Evolutionary conservation across 1,140 invertebrate species (phyloP), one percentile per base, ranked within the genome.

Genomic region (Drosophila quadrilineata): DNA sequence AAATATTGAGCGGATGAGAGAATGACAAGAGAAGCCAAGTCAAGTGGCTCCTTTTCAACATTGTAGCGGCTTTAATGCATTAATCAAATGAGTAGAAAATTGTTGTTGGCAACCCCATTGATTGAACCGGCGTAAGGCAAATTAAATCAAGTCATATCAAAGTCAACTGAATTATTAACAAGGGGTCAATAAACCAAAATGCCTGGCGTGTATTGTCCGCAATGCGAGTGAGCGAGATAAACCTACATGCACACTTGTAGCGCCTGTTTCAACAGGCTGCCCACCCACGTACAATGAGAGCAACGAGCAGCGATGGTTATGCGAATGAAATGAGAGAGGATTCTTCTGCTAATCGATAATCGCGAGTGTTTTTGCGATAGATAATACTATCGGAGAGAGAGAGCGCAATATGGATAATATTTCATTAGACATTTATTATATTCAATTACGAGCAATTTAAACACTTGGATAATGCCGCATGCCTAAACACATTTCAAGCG

Each of bases 51-150:
- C 35, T 52, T 50, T 21, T 21, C 19, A 36, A 24, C 12, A 6
- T 33, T 31, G 26, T 26, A 45, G 33, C 26, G 36, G 46, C n/a
- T n/a, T 60, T 65, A 69, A 73, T 58, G 59, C 71, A 82, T 80
- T 80, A 84, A 84, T 76, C 77, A 84, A 84, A 66, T 72, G 46
- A 62, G 58, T 72, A 53, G 45, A 36, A 75, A 75, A 72, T 62
- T 80, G 71, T 62, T 80, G 71, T 58, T 67, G 52, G 49, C 75
- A 67, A 53, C 65, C 50, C 53, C 80, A 82, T 79, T 80, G 58
- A 75, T 75, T 71, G 52, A 57, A 58, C n/a, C n/a, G n/a, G 36
- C 36, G 35, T 21, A 35, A 43, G 45, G 53, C 50, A 67, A 76
- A 64, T 59, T 24, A 45, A 70, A 59, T 54, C 52, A 60, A 76